phyloP scores from a whole-genome alignment of 2,888 invertebrate genomes.

The Trichopria drosophilae region DNA sequence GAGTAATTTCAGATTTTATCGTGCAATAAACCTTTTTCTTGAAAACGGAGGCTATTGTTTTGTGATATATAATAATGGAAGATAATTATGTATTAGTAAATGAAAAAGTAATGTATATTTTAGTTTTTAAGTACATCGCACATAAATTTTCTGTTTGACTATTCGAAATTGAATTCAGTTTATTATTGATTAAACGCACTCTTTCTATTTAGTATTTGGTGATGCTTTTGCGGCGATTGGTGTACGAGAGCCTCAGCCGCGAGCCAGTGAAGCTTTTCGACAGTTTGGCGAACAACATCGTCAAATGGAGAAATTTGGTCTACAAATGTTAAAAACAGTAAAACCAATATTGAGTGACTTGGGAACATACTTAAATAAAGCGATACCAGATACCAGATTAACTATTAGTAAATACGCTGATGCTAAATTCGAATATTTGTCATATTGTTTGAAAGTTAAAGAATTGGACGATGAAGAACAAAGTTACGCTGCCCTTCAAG shows the following conservation, averaged over 20 bases:
- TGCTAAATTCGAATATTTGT: conserved; percentile 98
- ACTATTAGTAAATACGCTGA: conserved; percentile 98
- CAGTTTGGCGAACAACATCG: conserved; percentile 94
- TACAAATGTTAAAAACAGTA: conserved; percentile 84
- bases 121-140: not conserved
- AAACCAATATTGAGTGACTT: conserved; percentile 94
- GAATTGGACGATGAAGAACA: conserved; percentile 99
- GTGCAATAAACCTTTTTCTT: too few relatives aligned
- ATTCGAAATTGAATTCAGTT: not conserved
- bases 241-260: conserved; percentile 91
- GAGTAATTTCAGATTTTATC: too few relatives aligned
- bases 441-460: conserved; percentile 98
- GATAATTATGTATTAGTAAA: not conserved
- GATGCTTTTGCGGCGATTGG: conserved; percentile 94
- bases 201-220: conserved; percentile 70
- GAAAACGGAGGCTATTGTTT: too few relatives aligned
- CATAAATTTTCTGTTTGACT: not conserved
- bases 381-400: conserved; percentile 96
- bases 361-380: conserved; percentile 95
- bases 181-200: conserved; percentile 1
- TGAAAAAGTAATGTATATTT: not conserved
- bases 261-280: conserved; percentile 93
- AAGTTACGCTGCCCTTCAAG: conserved; percentile 87
- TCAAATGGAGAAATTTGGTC: conserved; percentile 86
- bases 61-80: not conserved